Percentiles rank a stretch among this genome's conserved stretches.
Evolutionary conservation across 92 coral and sea anemone species (phyloP).

Genomic region (Chrysogorgia sp.): DNA sequence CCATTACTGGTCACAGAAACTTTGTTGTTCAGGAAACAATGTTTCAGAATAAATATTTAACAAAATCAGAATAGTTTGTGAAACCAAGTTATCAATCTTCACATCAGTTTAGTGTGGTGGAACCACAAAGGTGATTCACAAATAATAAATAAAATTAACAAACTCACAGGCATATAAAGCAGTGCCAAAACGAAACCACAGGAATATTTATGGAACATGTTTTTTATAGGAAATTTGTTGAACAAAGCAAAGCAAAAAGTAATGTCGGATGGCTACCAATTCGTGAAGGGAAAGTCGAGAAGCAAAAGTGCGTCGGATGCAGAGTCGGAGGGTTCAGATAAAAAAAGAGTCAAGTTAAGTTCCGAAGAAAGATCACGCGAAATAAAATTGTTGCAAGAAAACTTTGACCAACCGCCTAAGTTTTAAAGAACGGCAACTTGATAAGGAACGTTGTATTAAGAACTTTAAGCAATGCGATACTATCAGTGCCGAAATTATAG

Average conservation of each 20-base stretch:
- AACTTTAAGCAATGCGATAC: not conserved
- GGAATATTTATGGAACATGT: not conserved
- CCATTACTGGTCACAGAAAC: too few relatives aligned
- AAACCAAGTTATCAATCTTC: too few relatives aligned
- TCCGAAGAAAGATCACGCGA: conserved; percentile 52
- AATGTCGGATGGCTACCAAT: conserved; percentile 38
- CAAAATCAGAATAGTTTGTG: too few relatives aligned
- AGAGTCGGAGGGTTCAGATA: conserved; percentile 33
- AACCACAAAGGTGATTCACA: too few relatives aligned
- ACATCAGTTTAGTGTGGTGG: too few relatives aligned
- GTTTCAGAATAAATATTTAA: too few relatives aligned
- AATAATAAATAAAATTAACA: too few relatives aligned
- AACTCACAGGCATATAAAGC: too few relatives aligned
- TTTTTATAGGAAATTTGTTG: conserved; percentile 52
- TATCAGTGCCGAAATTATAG: conserved; percentile 44
- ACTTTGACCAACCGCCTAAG: not conserved
- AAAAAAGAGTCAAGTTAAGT: conserved; percentile 47
- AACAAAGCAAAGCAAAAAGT: conserved; percentile 53
- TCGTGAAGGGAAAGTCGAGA: too few relatives aligned
- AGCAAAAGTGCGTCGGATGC: conserved; percentile 16
- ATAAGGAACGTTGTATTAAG: too few relatives aligned
- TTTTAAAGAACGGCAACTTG: not conserved
- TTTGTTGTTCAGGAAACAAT: too few relatives aligned
- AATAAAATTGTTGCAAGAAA: conserved; percentile 4
- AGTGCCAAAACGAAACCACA: too few relatives aligned